These are phyloP conservation scores for Rhopalosiphum nymphaeae DNA, from an alignment of 2,888 invertebrate species.

Conservation along the genomic window DNA sequence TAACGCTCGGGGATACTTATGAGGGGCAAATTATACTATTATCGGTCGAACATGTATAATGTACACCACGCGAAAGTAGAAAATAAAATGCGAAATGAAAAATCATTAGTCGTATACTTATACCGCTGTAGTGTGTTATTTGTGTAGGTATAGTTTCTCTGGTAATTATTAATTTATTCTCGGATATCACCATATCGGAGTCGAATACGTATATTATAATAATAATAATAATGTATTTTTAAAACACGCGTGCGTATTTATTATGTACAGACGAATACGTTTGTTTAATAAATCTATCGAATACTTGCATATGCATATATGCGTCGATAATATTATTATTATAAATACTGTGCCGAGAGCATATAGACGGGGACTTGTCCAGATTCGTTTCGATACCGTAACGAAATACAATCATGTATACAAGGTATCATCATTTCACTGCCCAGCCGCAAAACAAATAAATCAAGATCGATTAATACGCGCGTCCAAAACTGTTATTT, in stretches of 20 bases:
- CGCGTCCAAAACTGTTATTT: not conserved
- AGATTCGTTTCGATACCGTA: conserved; percentile 28
- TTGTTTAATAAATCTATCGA: not conserved
- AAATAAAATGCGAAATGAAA: not conserved
- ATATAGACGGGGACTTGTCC: not conserved
- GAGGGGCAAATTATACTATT: not conserved
- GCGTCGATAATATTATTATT: not conserved
- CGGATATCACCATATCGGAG: not conserved
- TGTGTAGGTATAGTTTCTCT: not conserved
- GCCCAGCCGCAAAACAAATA: not conserved
- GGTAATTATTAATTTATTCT: not conserved
- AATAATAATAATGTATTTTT: not conserved
- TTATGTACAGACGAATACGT: not conserved
- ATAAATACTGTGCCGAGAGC: not conserved
- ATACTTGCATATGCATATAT: not conserved
- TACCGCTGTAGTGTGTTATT: not conserved
- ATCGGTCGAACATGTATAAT: not conserved
- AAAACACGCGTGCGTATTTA: not conserved
- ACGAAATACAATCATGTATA: not conserved
- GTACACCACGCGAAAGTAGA: not conserved
- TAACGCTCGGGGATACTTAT: not conserved
- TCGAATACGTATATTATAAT: not conserved
- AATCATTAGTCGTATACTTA: not conserved
- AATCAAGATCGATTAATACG: conserved; percentile 25
- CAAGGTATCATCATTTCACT: not conserved